Evolutionary conservation across 2,888 invertebrate species (phyloP), one percentile per base, ranked within the genome.

Genomic region (Eledona agricola): DNA sequence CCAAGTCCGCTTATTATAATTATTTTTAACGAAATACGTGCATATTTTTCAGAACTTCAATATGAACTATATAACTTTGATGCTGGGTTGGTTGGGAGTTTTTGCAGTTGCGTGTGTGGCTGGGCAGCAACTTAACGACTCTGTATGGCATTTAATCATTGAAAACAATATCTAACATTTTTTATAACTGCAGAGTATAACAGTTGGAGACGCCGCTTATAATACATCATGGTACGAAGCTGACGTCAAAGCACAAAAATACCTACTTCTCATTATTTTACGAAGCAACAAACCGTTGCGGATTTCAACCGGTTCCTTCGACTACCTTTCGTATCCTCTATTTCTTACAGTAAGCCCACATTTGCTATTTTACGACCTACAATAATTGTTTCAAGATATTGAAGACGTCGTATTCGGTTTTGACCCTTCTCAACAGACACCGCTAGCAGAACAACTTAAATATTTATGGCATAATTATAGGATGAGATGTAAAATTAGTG

Each of bases 401-500:
- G 15, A 29, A 29, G n/a, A 10, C 15, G 7, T 29, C 29, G 11
- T 29, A 29, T 29, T 29, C 29, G 7, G 15, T 29, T 12, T 29
- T 29, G 1, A 17, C 40, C 4, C 2, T 40, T 5, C 20, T 40
- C 1, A n/a, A n/a, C n/a, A n/a, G n/a, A n/a, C n/a, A n/a, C 7
- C 9, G 2, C 3, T 25, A 25, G 11, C 11, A 10, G 11, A 9
- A 25, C 25, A 9, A 25, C 25, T 2, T n/a, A 23, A 23, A 7
- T 23, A 23, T 23, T 23, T 6, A 23, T 2, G 6, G 2, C 3
- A 6, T 23, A 23, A 23, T 23, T 23, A 23, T 23, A 23, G 9
- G 3, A 23, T 6, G 9, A 23, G 23, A 6, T n/a, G 2, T 2
- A 9, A 25, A 25, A n/a, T n/a, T 31, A 4, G 13, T 12, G 1